Evolutionary conservation across 2,888 invertebrate genomes (phyloP).

Genomic region (Sphaerophoria rueppellii): DNA sequence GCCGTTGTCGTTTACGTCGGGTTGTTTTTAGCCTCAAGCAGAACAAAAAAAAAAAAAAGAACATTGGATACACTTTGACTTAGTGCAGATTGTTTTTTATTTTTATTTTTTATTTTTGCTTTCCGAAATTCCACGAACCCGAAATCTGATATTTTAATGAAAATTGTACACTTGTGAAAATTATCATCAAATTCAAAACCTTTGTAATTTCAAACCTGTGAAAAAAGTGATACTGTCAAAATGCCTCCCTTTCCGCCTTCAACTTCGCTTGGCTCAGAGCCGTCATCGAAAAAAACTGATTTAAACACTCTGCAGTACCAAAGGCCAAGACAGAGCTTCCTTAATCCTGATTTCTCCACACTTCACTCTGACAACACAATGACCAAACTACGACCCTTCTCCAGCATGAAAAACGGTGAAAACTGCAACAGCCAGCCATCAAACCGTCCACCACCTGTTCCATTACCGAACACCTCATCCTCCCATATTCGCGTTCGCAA

Average conservation of each 20-base stretch:
- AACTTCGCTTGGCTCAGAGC: constrained; percentile 64
- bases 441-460: constrained; percentile 77
- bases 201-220: constrained; percentile 2
- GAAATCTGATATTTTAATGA: constrained; percentile 59
- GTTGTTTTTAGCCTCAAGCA: constrained; percentile 65
- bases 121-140: constrained; percentile 59
- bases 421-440: constrained; percentile 2
- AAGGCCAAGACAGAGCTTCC: constrained; percentile 40
- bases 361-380: constrained; percentile 19
- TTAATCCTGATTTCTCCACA: constrained; percentile 63
- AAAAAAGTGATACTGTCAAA: constrained; percentile 31
- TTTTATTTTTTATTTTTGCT: constrained; percentile 27
- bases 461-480: constrained; percentile 74
- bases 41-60: neutral
- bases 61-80: constrained; percentile 22
- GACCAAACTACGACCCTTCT: constrained; percentile 24
- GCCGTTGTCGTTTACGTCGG: constrained; percentile 55
- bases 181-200: neutral
- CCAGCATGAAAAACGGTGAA: constrained; percentile 55
- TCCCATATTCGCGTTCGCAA: constrained; percentile 78
- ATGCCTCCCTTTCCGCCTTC: constrained; percentile 75
- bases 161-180: constrained; percentile 1
- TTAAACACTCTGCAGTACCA: constrained; percentile 35
- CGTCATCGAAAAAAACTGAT: constrained; percentile 42
- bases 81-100: constrained; percentile 44